Percentiles rank a stretch among this genome's conserved stretches.
These are phyloP conservation scores for Graphium colonna DNA, from an alignment of 2,888 invertebrate genomes.

Conservation along the genomic window DNA sequence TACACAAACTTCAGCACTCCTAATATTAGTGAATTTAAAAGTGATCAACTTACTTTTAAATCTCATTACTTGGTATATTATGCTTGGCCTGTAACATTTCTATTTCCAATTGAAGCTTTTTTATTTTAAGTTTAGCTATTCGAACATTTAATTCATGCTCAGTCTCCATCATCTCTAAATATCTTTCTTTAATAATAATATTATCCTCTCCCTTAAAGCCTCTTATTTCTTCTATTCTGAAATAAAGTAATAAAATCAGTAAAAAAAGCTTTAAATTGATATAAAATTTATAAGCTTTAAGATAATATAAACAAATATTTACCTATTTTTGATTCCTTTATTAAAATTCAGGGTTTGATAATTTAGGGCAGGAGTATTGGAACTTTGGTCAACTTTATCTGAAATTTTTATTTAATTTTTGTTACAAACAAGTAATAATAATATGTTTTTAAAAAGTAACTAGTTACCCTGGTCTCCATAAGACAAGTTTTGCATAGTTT, in stretches of 20 bases:
- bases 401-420: not conserved
- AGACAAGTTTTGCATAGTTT: no score
- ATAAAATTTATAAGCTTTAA: no score
- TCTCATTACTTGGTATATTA: not conserved
- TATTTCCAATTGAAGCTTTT: conserved; percentile 1
- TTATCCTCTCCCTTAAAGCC: not conserved
- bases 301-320: no score
- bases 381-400: not conserved
- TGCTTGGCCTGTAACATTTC: not conserved
- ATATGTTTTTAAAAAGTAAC: no score
- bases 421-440: not conserved
- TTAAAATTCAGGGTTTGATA: not conserved
- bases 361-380: not conserved
- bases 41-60: no score
- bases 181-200: not conserved
- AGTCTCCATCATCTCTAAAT: not conserved
- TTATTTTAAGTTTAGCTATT: not conserved
- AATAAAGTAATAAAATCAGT: not conserved
- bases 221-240: not conserved
- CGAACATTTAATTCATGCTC: not conserved
- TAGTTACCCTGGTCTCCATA: no score
- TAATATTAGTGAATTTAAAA: no score
- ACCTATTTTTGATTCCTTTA: not conserved
- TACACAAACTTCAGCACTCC: no score
- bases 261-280: no score